Evolutionary conservation across 64 coral and sea anemone species (phyloP).

Genomic region (Actinia equina): DNA sequence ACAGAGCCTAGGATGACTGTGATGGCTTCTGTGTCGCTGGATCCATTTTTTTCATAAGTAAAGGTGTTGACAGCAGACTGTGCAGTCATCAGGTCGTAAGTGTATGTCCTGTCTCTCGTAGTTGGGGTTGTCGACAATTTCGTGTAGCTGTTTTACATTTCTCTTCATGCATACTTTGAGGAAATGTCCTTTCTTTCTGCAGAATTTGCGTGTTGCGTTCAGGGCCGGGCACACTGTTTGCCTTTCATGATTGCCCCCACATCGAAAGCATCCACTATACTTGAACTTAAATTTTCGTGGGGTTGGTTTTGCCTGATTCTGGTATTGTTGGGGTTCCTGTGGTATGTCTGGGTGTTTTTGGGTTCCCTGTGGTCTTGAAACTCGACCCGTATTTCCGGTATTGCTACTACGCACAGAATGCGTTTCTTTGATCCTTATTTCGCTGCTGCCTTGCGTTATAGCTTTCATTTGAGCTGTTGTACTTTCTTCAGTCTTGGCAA

Average conservation of each 20-base stretch:
- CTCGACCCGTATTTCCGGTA: no score
- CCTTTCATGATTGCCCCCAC: constrained; percentile 19
- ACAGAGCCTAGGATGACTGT: constrained; percentile 25
- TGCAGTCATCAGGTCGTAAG: background rate
- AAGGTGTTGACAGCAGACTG: background rate
- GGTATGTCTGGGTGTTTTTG: background rate
- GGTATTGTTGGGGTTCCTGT: background rate
- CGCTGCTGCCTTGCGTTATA: background rate
- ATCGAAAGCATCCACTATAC: constrained; percentile 2
- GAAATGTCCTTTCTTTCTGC: constrained; percentile 32
- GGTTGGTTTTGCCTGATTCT: background rate
- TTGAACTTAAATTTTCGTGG: constrained; percentile 4
- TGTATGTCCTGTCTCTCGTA: constrained; percentile 34
- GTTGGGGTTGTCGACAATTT: constrained; percentile 32
- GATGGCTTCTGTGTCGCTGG: constrained; percentile 20
- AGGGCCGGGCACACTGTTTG: background rate
- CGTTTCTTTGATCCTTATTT: background rate
- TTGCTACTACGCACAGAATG: background rate
- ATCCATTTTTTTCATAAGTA: background rate
- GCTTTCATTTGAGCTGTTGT: background rate
- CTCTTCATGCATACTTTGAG: constrained; percentile 40
- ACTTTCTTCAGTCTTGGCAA: constrained; percentile 44
- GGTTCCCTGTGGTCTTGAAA: background rate
- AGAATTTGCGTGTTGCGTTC: constrained; percentile 21
- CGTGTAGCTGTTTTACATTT: constrained; percentile 13